These are phyloP conservation scores for Arrhopalites spinosus DNA, from an alignment of 2,888 invertebrate genomes.

Conservation along the genomic window DNA sequence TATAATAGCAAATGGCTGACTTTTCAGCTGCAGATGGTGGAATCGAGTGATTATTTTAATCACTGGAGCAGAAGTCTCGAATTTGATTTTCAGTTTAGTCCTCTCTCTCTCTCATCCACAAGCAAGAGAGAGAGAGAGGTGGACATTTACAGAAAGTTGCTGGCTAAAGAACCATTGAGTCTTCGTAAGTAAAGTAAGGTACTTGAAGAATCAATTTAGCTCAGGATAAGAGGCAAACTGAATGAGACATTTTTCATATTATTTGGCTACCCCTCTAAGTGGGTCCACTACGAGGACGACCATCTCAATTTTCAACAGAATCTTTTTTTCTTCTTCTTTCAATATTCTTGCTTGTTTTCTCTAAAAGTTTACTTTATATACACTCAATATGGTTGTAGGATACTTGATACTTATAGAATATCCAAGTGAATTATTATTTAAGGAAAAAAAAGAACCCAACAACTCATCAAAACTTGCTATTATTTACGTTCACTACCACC, in stretches of 20 bases:
- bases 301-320: slow-evolving; percentile 41
- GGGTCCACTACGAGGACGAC: slow-evolving; percentile 31
- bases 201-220: slow-evolving; percentile 56
- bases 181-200: slow-evolving; percentile 26
- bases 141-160: slow-evolving; percentile 33
- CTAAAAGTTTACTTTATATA: background rate
- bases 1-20: slow-evolving; percentile 21
- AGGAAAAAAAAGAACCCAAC: background rate
- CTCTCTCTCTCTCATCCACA: slow-evolving; percentile 9
- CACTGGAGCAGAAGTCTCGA: slow-evolving; percentile 47
- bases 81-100: slow-evolving; percentile 41
- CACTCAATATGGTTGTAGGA: background rate
- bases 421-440: slow-evolving; percentile 1
- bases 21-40: slow-evolving; percentile 37
- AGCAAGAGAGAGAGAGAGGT: slow-evolving; percentile 20
- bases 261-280: slow-evolving; percentile 40
- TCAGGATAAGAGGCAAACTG: slow-evolving; percentile 49
- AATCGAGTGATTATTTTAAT: slow-evolving; percentile 53
- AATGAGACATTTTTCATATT: slow-evolving; percentile 54
- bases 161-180: slow-evolving; percentile 27
- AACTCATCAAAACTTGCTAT: background rate
- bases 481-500: background rate
- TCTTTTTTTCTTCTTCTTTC: slow-evolving; percentile 11
- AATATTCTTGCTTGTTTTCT: background rate
- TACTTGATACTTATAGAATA: background rate